Evolutionary conservation across 1,140 invertebrate species (phyloP).

Genomic region (Apolygus lucorum): DNA sequence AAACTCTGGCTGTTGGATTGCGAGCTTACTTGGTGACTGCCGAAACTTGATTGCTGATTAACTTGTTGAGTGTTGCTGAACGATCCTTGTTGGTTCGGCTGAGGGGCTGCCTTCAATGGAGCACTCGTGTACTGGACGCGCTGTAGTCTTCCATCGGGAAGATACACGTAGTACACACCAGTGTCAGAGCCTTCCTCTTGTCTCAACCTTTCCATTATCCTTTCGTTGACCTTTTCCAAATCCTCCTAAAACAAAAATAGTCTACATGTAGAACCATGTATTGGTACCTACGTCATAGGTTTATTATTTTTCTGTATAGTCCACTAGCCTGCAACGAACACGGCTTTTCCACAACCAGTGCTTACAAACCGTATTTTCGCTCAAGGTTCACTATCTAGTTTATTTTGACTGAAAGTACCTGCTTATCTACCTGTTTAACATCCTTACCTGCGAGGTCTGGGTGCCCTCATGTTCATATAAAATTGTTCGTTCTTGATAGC

Average conservation of each 20-base stretch:
- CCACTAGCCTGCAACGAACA: too few species aligned
- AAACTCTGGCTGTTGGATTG: slow-evolving; percentile 33
- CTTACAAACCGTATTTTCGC: too few species aligned
- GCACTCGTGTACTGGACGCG: slow-evolving; percentile 28
- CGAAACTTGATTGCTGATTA: slow-evolving; percentile 5
- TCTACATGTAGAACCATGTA: neutral
- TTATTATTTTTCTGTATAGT: too few species aligned
- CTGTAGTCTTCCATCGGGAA: slow-evolving; percentile 32
- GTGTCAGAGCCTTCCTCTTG: slow-evolving; percentile 21
- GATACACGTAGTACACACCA: slow-evolving; percentile 31
- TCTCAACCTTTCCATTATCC: slow-evolving; percentile 22
- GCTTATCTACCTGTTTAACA: too few species aligned
- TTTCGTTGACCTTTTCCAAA: slow-evolving; percentile 18
- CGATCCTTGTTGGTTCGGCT: neutral
- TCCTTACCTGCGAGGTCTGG: too few species aligned
- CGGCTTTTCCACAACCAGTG: too few species aligned
- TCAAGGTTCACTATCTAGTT: too few species aligned
- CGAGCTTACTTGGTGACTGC: slow-evolving; percentile 3
- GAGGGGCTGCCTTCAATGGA: neutral
- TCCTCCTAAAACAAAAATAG: neutral
- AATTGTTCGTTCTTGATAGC: too few species aligned
- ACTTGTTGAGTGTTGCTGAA: neutral
- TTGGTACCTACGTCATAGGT: too few species aligned
- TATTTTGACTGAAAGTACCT: too few species aligned
- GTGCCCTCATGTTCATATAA: too few species aligned